Evolutionary conservation across 2,888 invertebrate species (phyloP), one percentile per base, ranked within the genome.

Genomic region (Sinopyrophorus schimmeli): DNA sequence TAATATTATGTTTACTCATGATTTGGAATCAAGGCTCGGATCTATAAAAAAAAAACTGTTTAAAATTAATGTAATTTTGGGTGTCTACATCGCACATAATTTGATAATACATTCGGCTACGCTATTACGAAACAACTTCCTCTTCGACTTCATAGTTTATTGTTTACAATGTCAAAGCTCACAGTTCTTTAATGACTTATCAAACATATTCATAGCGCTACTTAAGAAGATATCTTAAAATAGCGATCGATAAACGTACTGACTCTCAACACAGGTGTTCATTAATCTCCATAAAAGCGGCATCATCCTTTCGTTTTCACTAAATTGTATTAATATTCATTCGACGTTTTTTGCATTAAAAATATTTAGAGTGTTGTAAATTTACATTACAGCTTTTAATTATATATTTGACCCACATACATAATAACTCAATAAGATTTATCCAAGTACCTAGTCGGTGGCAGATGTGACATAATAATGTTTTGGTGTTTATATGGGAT

Each of bases 1-100:
- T 64, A 64, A 66, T 66, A 65, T 60, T 59, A 57, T 57, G 55
- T 58, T 53, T 41, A 54, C 54, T 53, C 53, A 50, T 47, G 55
- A 57, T 57, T 54, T 48, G 53, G 55, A 55, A 50, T 54, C 49
- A 44, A 49, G 49, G 40, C 42, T 43, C 32, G 21, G 11, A 34
- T 5, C 20, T n/a, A n/a, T n/a, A n/a, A n/a, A n/a, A 18, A 43
- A 49, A 49, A 49, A 44, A 49, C 42, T 43, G 18, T 17, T 39
- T 44, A 39, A 23, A 39, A 32, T 44, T 35, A 47, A 41, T 41
- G 28, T 41, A 21, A 17, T 27, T 11, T 18, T 10, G 18, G 21
- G 43, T 39, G 47, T 40, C 40, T 38, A 31, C 28, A 23, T 14
- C 21, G 11, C 37, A 15, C 15, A 37, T n/a, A n/a, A n/a, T n/a